phyloP scores from a whole-genome alignment of 2,797 vertebrate genomes.

The Hyperoplus lanceolatus region DNA sequence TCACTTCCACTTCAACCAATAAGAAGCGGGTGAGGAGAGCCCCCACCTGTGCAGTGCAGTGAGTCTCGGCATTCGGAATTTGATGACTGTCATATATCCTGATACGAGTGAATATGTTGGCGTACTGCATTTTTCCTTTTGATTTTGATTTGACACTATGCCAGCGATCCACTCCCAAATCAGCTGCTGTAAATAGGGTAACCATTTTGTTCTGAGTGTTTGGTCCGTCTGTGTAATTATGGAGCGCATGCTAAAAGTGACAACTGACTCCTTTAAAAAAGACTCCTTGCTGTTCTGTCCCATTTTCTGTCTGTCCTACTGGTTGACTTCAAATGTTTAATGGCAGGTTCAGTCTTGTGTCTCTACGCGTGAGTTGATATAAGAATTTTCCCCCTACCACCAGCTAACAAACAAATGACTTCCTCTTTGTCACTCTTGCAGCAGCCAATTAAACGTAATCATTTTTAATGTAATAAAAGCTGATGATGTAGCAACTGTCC shows the following conservation, averaged over 20 bases:
- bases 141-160: slow-evolving; percentile 40
- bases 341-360: slow-evolving; percentile 42
- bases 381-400: not conserved
- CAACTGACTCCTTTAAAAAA: slow-evolving; percentile 39
- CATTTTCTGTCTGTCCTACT: slow-evolving; percentile 33
- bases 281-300: slow-evolving; percentile 42
- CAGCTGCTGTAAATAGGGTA: slow-evolving; percentile 65
- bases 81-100: slow-evolving; percentile 26
- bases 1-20: slow-evolving; percentile 59
- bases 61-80: slow-evolving; percentile 9
- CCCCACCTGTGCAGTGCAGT: slow-evolving; percentile 30
- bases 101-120: slow-evolving; percentile 28
- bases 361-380: slow-evolving; percentile 23
- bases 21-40: slow-evolving; percentile 29
- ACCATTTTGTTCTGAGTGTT: slow-evolving; percentile 60
- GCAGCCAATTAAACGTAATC: no score
- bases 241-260: slow-evolving; percentile 76
- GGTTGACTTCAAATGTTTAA: slow-evolving; percentile 29
- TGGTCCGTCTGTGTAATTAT: slow-evolving; percentile 62
- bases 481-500: no score
- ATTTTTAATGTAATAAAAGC: no score
- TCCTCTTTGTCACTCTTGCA: not conserved
- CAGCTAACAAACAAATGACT: not conserved
- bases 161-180: slow-evolving; percentile 45
- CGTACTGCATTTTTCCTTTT: slow-evolving; percentile 29